phyloP scores from a whole-genome alignment of 92 coral and sea anemone species.

The Epizoanthus scotinus region DNA sequence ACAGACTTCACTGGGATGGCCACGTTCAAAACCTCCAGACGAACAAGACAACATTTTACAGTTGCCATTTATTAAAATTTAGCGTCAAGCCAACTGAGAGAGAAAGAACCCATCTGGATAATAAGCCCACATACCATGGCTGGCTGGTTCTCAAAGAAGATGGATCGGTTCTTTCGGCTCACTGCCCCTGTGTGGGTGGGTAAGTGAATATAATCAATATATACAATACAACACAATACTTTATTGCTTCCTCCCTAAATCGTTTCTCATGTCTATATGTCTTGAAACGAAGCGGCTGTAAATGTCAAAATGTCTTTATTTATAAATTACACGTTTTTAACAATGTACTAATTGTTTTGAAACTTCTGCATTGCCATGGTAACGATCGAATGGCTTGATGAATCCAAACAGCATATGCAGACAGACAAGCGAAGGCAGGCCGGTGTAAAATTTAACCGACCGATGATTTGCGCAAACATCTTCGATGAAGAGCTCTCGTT shows the following conservation, averaged over 20 bases:
- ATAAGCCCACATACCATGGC: conserved; percentile 48
- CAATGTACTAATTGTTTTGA: too few species aligned
- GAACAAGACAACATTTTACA: conserved; percentile 18
- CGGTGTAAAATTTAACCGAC: conserved; percentile 37
- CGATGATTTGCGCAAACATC: conserved; percentile 25
- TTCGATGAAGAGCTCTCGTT: conserved; percentile 36
- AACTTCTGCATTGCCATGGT: too few species aligned
- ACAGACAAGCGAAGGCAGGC: conserved; percentile 33
- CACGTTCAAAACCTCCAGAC: conserved; percentile 32
- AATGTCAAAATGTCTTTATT: too few species aligned
- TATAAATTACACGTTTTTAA: too few species aligned
- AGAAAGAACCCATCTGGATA: conserved; percentile 39
- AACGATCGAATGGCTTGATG: conserved; percentile 25
- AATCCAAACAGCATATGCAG: conserved; percentile 42
- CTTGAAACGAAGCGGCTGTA: too few species aligned
- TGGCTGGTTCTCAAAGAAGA: conserved; percentile 36
- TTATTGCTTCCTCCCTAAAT: too few species aligned
- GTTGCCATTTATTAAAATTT: conserved; percentile 21
- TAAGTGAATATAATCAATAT: conserved; percentile 3
- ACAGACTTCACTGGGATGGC: conserved; percentile 52
- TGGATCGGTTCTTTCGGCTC: conserved; percentile 41
- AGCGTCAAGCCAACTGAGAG: conserved; percentile 41
- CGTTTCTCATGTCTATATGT: too few species aligned
- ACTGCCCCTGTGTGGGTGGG: conserved; percentile 50
- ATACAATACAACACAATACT: too few species aligned